Percentiles rank a stretch among this genome's conserved stretches.
phyloP scores from a whole-genome alignment of 2,113 vertebrate species.

The Syngnathoides biaculeatus region DNA sequence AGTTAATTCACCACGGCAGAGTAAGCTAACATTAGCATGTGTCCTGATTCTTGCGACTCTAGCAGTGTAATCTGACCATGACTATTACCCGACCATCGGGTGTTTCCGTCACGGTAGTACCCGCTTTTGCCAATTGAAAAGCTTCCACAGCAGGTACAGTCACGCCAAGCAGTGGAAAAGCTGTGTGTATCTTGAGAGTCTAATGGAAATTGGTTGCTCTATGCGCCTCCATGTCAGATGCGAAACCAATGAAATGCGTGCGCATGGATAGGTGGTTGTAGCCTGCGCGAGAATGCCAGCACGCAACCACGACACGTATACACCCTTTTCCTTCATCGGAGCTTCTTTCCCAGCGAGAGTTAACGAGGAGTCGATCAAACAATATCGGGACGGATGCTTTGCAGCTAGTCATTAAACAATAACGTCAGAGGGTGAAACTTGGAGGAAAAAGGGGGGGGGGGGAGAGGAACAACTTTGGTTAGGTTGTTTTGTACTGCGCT shows the following conservation, averaged over 20 bases:
- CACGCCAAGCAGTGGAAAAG: neutral
- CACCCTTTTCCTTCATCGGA: slow-evolving; percentile 28
- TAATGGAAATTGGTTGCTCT: slow-evolving; percentile 18
- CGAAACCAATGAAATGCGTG: neutral
- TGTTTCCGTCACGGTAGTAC: too few relatives aligned
- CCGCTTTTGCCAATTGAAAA: neutral
- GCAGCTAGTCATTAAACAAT: slow-evolving; percentile 28
- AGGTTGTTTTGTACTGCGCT: slow-evolving; percentile 53
- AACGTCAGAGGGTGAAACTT: slow-evolving; percentile 33
- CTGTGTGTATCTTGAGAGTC: neutral
- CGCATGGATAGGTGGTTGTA: slow-evolving; percentile 22
- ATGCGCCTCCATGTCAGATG: neutral
- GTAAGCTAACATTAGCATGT: neutral
- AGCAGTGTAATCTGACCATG: neutral
- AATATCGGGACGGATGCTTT: slow-evolving; percentile 43
- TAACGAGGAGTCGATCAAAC: slow-evolving; percentile 34
- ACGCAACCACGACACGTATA: slow-evolving; percentile 2
- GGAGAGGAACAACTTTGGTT: slow-evolving; percentile 47
- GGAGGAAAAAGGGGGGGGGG: slow-evolving; percentile 28
- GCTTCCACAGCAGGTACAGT: neutral
- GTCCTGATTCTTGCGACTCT: neutral
- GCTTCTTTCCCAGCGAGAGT: slow-evolving; percentile 30
- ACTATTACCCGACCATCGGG: neutral
- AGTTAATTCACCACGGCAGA: too few relatives aligned
- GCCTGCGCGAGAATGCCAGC: slow-evolving; percentile 8